These are phyloP conservation scores for Zaprionus ghesquierei DNA, from an alignment of 1,140 invertebrate species.

Conservation along the genomic window DNA sequence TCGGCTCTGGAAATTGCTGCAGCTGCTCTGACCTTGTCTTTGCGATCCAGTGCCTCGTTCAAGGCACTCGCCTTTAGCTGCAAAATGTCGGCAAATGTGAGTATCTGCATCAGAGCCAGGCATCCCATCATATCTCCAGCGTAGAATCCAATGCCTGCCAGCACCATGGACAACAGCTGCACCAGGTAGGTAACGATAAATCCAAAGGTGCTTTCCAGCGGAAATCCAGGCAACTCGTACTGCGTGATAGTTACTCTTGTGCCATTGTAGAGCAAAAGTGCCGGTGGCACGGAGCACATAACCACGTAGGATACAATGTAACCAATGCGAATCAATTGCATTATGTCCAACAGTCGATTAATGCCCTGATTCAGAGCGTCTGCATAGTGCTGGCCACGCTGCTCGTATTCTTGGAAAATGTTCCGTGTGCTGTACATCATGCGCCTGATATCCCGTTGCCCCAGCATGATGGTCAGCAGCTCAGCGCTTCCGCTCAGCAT, in stretches of 20 bases:
- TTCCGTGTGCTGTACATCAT: background rate
- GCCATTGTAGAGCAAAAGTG: slow-evolving; percentile 35
- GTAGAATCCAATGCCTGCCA: slow-evolving; percentile 53
- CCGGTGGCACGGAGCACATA: slow-evolving; percentile 32
- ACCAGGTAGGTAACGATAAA: slow-evolving; percentile 44
- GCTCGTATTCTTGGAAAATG: slow-evolving; percentile 48
- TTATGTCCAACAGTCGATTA: slow-evolving; percentile 27
- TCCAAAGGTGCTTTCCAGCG: slow-evolving; percentile 33
- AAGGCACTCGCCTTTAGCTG: slow-evolving; percentile 34
- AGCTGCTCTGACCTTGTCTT: background rate
- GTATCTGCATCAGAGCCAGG: slow-evolving; percentile 45
- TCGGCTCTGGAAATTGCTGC: background rate
- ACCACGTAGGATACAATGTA: slow-evolving; percentile 34
- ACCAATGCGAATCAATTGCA: slow-evolving; percentile 32
- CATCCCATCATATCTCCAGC: slow-evolving; percentile 47
- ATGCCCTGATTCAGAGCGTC: slow-evolving; percentile 32
- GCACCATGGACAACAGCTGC: slow-evolving; percentile 34
- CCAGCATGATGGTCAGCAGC: slow-evolving; percentile 26
- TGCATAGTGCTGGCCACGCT: background rate
- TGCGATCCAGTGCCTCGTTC: slow-evolving; percentile 27
- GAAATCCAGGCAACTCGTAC: slow-evolving; percentile 49
- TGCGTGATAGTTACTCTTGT: slow-evolving; percentile 42
- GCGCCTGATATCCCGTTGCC: slow-evolving; percentile 26
- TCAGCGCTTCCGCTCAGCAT: slow-evolving; percentile 26
- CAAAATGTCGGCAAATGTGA: slow-evolving; percentile 45